Evolutionary conservation across 2,113 vertebrate species (phyloP).

Genomic region (Leuciscus idus): DNA sequence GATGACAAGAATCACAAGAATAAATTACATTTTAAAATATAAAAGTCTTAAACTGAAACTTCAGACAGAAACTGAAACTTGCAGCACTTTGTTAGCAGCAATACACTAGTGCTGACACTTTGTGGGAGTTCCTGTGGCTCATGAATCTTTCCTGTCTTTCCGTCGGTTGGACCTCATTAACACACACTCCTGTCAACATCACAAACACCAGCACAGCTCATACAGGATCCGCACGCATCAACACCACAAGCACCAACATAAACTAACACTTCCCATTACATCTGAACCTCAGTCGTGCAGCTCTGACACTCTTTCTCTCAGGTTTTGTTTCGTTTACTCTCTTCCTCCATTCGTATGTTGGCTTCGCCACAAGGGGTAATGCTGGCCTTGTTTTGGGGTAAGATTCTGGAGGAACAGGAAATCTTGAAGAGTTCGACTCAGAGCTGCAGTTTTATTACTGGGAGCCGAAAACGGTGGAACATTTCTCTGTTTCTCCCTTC

Average conservation of each 20-base stretch:
- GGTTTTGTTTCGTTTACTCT: neutral
- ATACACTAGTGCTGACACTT: neutral
- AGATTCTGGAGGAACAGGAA: neutral
- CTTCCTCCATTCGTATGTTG: neutral
- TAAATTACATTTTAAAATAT: neutral
- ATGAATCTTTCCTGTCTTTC: neutral
- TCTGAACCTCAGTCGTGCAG: neutral
- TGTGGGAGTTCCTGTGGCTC: conserved; percentile 55
- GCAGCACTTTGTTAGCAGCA: neutral
- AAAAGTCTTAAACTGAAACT: too few species aligned
- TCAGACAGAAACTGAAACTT: too few species aligned
- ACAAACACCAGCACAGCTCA: neutral
- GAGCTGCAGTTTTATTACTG: neutral
- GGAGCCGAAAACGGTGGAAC: neutral
- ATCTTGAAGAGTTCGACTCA: neutral
- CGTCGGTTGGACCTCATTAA: neutral
- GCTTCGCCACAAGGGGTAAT: neutral
- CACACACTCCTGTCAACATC: neutral
- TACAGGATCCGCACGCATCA: neutral
- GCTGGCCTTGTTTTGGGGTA: neutral
- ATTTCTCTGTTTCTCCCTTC: neutral
- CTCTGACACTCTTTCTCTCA: too few species aligned
- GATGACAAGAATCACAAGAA: neutral
- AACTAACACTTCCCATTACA: neutral
- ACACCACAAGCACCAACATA: neutral